A percentile compares a stretch with the other conserved stretches of the same genome.
Conservation (phyloP, 1,140 invertebrate species). For the Achatina immaculata region DNA sequence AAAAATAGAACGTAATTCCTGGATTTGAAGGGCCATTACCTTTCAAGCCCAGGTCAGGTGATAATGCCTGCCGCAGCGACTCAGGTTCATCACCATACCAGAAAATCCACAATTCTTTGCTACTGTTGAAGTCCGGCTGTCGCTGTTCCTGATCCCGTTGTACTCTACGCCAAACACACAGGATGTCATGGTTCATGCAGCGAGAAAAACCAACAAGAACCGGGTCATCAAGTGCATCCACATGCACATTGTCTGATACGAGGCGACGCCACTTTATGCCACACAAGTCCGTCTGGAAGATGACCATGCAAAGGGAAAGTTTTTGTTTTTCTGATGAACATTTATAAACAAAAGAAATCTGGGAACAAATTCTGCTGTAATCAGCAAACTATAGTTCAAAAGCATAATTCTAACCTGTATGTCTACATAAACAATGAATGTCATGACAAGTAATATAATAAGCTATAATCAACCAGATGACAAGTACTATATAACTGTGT, state of each 20-base stretch:
- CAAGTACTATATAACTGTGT: no score
- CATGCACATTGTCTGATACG: conserved; percentile 76
- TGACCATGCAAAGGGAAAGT: conserved; percentile 6
- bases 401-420: no score
- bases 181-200: conserved; percentile 92
- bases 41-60: conserved; percentile 75
- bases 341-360: neutral
- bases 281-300: conserved; percentile 91
- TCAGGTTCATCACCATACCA: conserved; percentile 97
- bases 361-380: no score
- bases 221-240: conserved; percentile 85
- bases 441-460: no score
- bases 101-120: conserved; percentile 98
- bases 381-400: no score
- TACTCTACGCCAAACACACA: conserved; percentile 93
- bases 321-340: neutral
- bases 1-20: no score
- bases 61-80: conserved; percentile 75
- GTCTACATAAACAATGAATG: no score
- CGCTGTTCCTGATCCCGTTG: conserved; percentile 69
- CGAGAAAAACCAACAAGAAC: conserved; percentile 92
- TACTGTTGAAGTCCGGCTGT: conserved; percentile 49
- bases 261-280: conserved; percentile 99
- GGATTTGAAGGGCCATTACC: no score
- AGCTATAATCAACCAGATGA: no score